Percentiles rank a stretch among this genome's conserved stretches.
These are phyloP conservation scores for Melinaea menophilus DNA, from an alignment of 2,888 invertebrate genomes.

Conservation along the genomic window DNA sequence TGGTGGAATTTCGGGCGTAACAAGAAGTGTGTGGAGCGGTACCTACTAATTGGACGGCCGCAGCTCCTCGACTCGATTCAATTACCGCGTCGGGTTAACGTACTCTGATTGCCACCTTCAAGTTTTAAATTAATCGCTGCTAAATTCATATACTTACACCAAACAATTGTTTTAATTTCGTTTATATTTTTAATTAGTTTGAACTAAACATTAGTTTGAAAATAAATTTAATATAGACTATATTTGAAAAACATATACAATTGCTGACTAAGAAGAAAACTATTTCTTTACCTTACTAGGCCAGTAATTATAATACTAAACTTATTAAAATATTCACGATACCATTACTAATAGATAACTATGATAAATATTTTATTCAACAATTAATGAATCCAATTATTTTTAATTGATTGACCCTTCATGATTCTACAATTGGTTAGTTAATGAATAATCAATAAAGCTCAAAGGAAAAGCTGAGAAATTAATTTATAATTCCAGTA, in stretches of 20 bases:
- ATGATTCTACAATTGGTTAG: no score
- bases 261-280: no score
- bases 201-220: not conserved
- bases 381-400: no score
- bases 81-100: slow-evolving; percentile 11
- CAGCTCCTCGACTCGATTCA: slow-evolving; percentile 10
- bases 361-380: no score
- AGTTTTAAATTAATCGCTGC: slow-evolving; percentile 5
- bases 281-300: no score
- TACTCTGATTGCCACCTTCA: slow-evolving; percentile 4
- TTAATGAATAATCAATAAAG: no score
- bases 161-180: not conserved
- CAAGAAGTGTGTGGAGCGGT: slow-evolving; percentile 7
- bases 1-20: slow-evolving; percentile 7
- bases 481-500: no score
- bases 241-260: not conserved
- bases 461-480: no score
- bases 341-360: no score
- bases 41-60: slow-evolving; percentile 18
- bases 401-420: no score
- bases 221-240: not conserved
- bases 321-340: no score
- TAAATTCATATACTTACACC: not conserved
- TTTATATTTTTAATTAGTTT: not conserved
- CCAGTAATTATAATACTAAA: no score